A percentile compares a stretch with the other conserved stretches of the same genome.
Conservation (phyloP, 2,888 invertebrate species). For the Drosophila mulleri region DNA sequence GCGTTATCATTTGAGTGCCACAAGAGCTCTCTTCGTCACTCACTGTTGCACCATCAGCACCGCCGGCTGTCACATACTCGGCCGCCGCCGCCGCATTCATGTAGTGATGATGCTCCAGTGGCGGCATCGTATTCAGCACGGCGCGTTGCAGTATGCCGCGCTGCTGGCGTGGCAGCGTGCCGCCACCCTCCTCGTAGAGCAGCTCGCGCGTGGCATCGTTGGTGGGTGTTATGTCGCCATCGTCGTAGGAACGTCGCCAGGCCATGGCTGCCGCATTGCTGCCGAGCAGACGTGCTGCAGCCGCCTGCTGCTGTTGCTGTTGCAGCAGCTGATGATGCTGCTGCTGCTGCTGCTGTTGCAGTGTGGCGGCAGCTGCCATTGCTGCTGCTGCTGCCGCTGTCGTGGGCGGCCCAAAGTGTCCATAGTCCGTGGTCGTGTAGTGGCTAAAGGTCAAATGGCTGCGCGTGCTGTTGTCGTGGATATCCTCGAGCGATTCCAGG, state of each 20-base stretch:
- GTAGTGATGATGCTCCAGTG: conserved; percentile 84
- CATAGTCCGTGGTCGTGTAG: conserved; percentile 85
- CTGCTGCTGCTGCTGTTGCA: conserved; percentile 52
- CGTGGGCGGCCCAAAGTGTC: conserved; percentile 83
- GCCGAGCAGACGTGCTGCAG: conserved; percentile 73
- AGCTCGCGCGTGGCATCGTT: conserved; percentile 88
- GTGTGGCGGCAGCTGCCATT: conserved; percentile 58
- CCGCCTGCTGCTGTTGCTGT: conserved; percentile 64
- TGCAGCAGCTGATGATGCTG: conserved; percentile 62
- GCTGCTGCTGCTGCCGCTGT: conserved; percentile 65
- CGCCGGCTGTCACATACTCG: conserved; percentile 81
- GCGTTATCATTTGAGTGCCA: not conserved
- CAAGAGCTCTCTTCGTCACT: conserved; percentile 18
- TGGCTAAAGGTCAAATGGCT: conserved; percentile 85
- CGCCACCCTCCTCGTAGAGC: conserved; percentile 89
- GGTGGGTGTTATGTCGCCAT: conserved; percentile 95
- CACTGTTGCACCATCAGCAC: conserved; percentile 56
- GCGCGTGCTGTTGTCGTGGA: conserved; percentile 87
- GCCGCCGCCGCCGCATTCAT: conserved; percentile 85
- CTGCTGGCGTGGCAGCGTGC: conserved; percentile 94
- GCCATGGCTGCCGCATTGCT: conserved; percentile 84
- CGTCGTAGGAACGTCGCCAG: conserved; percentile 93
- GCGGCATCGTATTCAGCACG: conserved; percentile 84
- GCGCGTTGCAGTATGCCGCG: conserved; percentile 84
- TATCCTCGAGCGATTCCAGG: conserved; percentile 93